Evolutionary conservation across 2,797 vertebrate species (phyloP).

Genomic region (Falco peregrinus): DNA sequence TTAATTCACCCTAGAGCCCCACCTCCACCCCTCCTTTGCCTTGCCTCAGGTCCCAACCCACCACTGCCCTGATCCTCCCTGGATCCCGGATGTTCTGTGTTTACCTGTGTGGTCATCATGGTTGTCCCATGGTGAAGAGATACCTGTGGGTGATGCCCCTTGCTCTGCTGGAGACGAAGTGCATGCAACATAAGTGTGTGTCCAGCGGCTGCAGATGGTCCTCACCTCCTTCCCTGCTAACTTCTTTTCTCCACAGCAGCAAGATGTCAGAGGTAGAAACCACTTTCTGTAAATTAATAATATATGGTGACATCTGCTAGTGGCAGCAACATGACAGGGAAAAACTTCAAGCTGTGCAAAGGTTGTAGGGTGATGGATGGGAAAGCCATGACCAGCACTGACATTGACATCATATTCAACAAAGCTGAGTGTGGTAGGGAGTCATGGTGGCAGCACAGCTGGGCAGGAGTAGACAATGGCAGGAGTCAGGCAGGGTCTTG

Average conservation of each 20-base stretch:
- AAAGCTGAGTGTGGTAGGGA: conserved; percentile 78
- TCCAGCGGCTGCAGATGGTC: not conserved
- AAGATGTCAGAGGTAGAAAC: conserved; percentile 73
- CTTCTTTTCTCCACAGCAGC: not conserved
- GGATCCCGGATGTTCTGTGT: not conserved
- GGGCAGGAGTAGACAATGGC: fast-evolving
- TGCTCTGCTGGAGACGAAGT: not conserved
- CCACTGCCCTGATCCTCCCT: not conserved
- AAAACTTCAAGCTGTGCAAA: conserved; percentile 92
- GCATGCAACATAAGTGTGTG: fast-evolving
- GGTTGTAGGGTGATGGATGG: conserved; percentile 86
- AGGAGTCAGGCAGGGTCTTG: fast-evolving
- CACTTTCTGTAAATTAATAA: conserved; percentile 83
- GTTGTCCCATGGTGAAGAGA: too few species aligned
- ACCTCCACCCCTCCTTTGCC: not conserved
- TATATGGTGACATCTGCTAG: conserved; percentile 83
- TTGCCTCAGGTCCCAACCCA: not conserved
- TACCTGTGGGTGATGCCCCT: not conserved
- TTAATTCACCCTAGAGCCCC: not conserved
- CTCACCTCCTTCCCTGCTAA: not conserved
- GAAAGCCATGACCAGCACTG: conserved; percentile 83
- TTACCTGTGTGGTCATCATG: not conserved
- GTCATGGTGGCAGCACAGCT: not conserved
- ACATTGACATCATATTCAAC: conserved; percentile 87
- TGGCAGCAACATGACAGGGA: conserved; percentile 83